These are phyloP conservation scores for Orchestia grillus DNA, from an alignment of 1,140 invertebrate genomes.

Conservation along the genomic window DNA sequence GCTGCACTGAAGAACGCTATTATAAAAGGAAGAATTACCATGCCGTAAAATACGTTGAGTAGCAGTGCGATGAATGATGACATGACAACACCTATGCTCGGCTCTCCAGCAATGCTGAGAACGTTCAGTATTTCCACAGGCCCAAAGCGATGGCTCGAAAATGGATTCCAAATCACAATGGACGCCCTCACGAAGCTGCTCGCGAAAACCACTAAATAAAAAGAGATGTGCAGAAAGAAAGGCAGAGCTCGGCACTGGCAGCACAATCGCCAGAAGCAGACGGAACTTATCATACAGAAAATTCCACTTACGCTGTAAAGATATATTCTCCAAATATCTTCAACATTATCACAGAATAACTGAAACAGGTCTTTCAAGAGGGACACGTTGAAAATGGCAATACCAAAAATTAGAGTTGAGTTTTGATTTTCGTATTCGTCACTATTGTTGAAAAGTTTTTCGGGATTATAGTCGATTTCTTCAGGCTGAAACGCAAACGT, in stretches of 20 bases:
- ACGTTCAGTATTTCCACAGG: constrained; percentile 34
- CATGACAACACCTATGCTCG: constrained; percentile 31
- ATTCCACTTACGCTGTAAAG: constrained; percentile 3
- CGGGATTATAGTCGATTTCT: background rate
- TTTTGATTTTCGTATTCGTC: background rate
- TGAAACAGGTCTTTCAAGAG: background rate
- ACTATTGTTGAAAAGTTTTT: constrained; percentile 22
- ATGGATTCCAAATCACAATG: constrained; percentile 34
- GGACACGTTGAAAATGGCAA: background rate
- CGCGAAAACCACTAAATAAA: constrained; percentile 37
- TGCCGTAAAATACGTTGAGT: constrained; percentile 50
- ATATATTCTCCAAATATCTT: background rate
- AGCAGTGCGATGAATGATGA: constrained; percentile 40
- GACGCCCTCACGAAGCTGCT: constrained; percentile 16
- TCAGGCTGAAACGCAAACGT: background rate
- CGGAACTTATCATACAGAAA: constrained; percentile 25
- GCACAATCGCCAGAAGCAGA: constrained; percentile 2
- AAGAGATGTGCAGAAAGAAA: constrained; percentile 17
- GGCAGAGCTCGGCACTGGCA: constrained; percentile 18
- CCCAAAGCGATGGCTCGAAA: constrained; percentile 33
- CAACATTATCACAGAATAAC: constrained; percentile 31
- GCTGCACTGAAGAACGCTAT: constrained; percentile 41
- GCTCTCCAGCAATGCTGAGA: constrained; percentile 40
- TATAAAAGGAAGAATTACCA: constrained; percentile 49
- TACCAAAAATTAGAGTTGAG: background rate